Percentiles rank a stretch among this genome's conserved stretches.
These are phyloP conservation scores for Rhynchophorus ferrugineus DNA, from an alignment of 1,140 invertebrate genomes.

Conservation along the genomic window DNA sequence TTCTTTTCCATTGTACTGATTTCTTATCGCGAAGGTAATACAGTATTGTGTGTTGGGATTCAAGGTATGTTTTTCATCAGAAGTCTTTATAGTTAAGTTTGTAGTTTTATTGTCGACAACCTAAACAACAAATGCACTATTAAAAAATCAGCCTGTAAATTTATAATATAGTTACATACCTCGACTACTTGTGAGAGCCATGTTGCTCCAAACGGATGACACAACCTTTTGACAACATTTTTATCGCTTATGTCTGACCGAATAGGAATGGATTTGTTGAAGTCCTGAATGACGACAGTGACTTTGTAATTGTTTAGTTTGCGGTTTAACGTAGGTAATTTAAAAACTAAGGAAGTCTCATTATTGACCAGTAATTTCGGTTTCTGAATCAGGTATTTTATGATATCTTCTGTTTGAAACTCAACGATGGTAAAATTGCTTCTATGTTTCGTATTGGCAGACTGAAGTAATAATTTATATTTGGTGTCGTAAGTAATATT, in stretches of 20 bases:
- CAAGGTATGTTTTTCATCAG: slow-evolving; percentile 15
- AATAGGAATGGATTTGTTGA: slow-evolving; percentile 19
- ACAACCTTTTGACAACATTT: slow-evolving; percentile 25
- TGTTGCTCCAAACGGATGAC: slow-evolving; percentile 26
- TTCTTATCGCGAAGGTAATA: slow-evolving; percentile 30
- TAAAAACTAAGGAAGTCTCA: slow-evolving; percentile 22
- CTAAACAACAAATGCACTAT: slow-evolving; percentile 13
- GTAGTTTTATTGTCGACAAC: slow-evolving; percentile 21
- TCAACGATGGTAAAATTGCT: slow-evolving; percentile 17
- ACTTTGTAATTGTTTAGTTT: slow-evolving; percentile 24
- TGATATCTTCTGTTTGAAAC: slow-evolving; percentile 26
- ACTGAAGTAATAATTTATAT: slow-evolving; percentile 28
- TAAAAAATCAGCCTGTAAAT: background rate
- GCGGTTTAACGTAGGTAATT: slow-evolving; percentile 23
- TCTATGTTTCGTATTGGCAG: slow-evolving; percentile 26
- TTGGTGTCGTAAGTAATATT: slow-evolving; percentile 27
- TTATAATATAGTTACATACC: slow-evolving; percentile 14
- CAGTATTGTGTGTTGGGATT: slow-evolving; percentile 30
- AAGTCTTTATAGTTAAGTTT: slow-evolving; percentile 21
- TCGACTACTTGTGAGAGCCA: slow-evolving; percentile 28
- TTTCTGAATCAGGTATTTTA: slow-evolving; percentile 29
- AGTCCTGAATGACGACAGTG: slow-evolving; percentile 29
- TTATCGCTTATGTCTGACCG: slow-evolving; percentile 13
- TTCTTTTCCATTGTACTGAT: slow-evolving; percentile 24
- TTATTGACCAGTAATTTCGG: slow-evolving; percentile 24